Conservation (phyloP, 2,797 vertebrate species). For the Onychomys torridus region DNA sequence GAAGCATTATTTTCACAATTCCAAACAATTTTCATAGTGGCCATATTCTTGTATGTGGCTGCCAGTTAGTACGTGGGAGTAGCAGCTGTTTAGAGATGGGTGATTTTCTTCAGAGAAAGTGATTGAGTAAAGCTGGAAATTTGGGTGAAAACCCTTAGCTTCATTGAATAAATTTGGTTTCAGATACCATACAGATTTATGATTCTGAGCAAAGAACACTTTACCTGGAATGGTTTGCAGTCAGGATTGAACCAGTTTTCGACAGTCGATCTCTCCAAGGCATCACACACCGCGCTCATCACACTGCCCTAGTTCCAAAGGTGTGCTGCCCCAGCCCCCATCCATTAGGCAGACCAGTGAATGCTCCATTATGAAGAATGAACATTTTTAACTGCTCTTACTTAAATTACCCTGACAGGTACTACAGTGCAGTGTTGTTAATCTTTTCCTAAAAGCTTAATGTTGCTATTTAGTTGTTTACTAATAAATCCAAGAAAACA, state of each 20-base stretch:
- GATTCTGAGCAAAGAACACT: not conserved
- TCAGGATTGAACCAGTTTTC: not conserved
- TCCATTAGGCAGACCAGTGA: slow-evolving; percentile 85
- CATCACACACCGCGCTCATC: not conserved
- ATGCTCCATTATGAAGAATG: slow-evolving; percentile 84
- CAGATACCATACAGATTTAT: not conserved
- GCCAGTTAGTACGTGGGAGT: not conserved
- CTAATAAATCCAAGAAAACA: slow-evolving; percentile 89
- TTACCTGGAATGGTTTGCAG: not conserved
- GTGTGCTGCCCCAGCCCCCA: slow-evolving; percentile 64
- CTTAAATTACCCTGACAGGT: slow-evolving; percentile 89
- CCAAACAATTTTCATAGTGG: not conserved
- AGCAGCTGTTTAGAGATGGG: not conserved
- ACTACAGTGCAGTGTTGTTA: slow-evolving; percentile 82
- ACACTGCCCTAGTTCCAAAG: slow-evolving; percentile 70
- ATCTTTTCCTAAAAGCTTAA: slow-evolving; percentile 90
- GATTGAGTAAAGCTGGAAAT: not conserved
- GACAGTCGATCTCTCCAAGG: not conserved
- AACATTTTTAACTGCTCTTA: slow-evolving; percentile 85
- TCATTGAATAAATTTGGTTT: slow-evolving; percentile 50
- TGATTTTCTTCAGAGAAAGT: slow-evolving; percentile 24
- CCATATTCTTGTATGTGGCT: not conserved
- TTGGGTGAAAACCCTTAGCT: not conserved
- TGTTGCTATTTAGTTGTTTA: slow-evolving; percentile 89
- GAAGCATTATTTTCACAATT: slow-evolving; percentile 12